phyloP scores from a whole-genome alignment of 2,888 invertebrate species.

The Trichopoda pennipes region DNA sequence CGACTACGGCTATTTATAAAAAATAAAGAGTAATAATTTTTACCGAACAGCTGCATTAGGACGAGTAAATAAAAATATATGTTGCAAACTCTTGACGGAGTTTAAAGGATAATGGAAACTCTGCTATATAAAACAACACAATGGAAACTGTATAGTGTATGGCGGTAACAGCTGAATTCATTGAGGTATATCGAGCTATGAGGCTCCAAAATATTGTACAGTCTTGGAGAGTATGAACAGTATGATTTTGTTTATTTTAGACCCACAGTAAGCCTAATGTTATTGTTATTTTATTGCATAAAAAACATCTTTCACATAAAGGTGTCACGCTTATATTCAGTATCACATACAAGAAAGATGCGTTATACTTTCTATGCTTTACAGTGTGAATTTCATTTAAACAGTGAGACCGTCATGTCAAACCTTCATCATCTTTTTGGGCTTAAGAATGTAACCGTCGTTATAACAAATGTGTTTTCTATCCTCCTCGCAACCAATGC shows the following conservation, averaged over 20 bases:
- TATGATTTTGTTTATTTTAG: not conserved
- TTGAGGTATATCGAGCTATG: too few species aligned
- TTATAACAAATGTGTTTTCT: conserved; percentile 40
- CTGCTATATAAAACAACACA: too few species aligned
- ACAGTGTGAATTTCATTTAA: conserved; percentile 3
- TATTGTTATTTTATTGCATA: conserved; percentile 21
- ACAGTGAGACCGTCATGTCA: conserved; percentile 37
- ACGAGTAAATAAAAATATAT: too few species aligned
- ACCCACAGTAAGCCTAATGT: conserved; percentile 27
- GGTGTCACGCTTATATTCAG: conserved; percentile 64
- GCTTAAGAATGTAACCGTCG: conserved; percentile 21
- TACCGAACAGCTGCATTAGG: too few species aligned
- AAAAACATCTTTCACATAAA: conserved; percentile 38
- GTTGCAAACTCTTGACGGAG: too few species aligned
- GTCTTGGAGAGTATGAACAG: too few species aligned
- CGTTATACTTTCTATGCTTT: conserved; percentile 16
- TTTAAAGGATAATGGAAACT: not conserved
- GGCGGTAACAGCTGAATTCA: too few species aligned
- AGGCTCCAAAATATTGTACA: too few species aligned
- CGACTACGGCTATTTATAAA: too few species aligned
- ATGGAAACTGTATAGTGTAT: too few species aligned
- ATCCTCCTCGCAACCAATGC: conserved; percentile 9
- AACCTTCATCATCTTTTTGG: conserved; percentile 38
- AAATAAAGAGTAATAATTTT: too few species aligned
- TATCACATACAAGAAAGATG: conserved; percentile 51